Percentiles rank a stretch among this genome's conserved stretches.
Evolutionary conservation across 1,140 invertebrate species (phyloP).

Genomic region (Scaptomyza graminum): DNA sequence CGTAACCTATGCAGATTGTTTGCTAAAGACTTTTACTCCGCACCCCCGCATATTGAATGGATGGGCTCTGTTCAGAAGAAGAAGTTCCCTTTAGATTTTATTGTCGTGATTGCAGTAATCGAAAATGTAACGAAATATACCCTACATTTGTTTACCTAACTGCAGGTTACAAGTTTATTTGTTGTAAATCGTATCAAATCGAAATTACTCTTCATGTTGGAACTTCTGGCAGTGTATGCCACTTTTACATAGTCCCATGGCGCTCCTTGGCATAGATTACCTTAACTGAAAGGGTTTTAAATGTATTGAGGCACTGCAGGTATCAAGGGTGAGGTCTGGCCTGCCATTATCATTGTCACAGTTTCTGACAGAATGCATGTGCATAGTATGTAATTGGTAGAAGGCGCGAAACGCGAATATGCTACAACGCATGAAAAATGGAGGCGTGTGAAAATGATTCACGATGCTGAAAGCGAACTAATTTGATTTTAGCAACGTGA

Average conservation of each 20-base stretch:
- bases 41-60: slow-evolving; percentile 6
- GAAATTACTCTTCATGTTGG: too few relatives aligned
- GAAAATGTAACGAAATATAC: slow-evolving; percentile 9
- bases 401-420: slow-evolving; percentile 48
- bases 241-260: slow-evolving; percentile 31
- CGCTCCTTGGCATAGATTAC: slow-evolving; percentile 27
- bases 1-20: slow-evolving; percentile 46
- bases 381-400: slow-evolving; percentile 41
- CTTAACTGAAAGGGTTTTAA: not conserved
- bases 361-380: slow-evolving; percentile 30
- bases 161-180: not conserved
- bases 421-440: slow-evolving; percentile 34
- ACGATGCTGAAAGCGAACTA: slow-evolving; percentile 31
- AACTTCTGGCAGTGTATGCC: slow-evolving; percentile 22
- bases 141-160: not conserved
- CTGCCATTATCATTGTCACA: slow-evolving; percentile 50
- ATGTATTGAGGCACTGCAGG: not conserved
- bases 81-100: slow-evolving; percentile 1
- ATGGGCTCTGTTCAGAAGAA: slow-evolving; percentile 1
- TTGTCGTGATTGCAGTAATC: slow-evolving; percentile 24
- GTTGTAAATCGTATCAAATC: not conserved
- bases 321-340: slow-evolving; percentile 9
- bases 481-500: slow-evolving; percentile 41
- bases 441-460: slow-evolving; percentile 52
- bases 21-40: not conserved